Evolutionary conservation across 2,797 vertebrate species (phyloP).

Genomic region (Anguilla marmorata): DNA sequence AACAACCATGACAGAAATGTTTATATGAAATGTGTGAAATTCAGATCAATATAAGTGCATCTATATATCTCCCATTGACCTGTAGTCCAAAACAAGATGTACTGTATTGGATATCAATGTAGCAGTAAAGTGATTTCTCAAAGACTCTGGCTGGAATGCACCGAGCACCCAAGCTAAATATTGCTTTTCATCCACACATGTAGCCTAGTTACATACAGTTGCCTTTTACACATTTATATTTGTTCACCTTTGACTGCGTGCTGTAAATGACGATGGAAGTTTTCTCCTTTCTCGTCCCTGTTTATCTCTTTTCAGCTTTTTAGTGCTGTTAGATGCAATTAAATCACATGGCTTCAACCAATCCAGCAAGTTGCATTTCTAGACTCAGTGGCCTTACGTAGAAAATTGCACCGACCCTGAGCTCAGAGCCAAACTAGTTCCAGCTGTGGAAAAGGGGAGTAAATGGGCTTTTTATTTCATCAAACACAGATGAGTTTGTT

Average conservation of each 20-base stretch:
- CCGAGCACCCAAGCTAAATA: not conserved
- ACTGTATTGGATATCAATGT: not conserved
- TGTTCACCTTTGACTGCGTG: not conserved
- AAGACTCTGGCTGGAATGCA: not conserved
- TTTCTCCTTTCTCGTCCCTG: not conserved
- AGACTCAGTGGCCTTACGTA: not conserved
- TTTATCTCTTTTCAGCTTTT: no score
- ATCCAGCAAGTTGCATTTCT: not conserved
- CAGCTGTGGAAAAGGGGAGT: not conserved
- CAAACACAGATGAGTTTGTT: not conserved
- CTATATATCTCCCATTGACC: not conserved
- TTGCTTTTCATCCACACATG: not conserved
- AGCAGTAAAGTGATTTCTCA: not conserved
- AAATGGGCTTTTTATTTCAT: not conserved
- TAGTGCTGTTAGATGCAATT: no score
- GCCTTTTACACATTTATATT: not conserved
- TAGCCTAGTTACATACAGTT: not conserved
- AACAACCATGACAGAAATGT: not conserved
- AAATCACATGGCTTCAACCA: not conserved
- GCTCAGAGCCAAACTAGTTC: not conserved
- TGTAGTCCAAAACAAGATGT: not conserved
- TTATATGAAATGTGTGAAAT: not conserved
- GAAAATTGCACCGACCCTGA: not conserved
- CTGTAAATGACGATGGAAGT: not conserved
- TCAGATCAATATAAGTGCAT: not conserved